Percentiles rank a stretch among this genome's conserved stretches.
Conservation (phyloP, 2,113 vertebrate genomes). For the Onychostoma macrolepis region DNA sequence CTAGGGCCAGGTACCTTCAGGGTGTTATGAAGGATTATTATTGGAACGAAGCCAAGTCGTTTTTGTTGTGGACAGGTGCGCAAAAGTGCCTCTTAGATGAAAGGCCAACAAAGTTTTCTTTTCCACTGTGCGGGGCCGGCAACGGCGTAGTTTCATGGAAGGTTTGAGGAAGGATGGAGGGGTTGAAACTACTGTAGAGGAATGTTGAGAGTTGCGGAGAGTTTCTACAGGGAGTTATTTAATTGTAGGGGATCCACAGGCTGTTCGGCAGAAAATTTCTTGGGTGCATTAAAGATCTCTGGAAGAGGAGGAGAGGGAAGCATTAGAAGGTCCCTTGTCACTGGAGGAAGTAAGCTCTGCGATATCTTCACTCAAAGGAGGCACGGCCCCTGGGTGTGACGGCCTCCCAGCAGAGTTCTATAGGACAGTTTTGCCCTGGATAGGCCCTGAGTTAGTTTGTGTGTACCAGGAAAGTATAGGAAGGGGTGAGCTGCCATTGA, state of each 20-base stretch:
- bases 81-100: background rate
- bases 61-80: background rate
- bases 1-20: background rate
- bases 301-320: no score
- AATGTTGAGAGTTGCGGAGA: background rate
- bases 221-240: background rate
- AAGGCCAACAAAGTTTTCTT: background rate
- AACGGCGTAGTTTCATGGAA: background rate
- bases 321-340: background rate
- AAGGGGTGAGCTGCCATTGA: background rate
- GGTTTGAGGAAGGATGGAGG: background rate
- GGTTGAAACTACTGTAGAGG: background rate
- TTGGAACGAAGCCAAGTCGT: background rate
- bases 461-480: background rate
- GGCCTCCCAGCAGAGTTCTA: slow-evolving; percentile 14
- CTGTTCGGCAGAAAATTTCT: background rate
- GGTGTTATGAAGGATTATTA: background rate
- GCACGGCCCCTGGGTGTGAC: background rate
- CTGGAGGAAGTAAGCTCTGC: background rate
- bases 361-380: background rate
- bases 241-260: background rate
- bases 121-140: background rate
- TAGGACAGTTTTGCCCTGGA: background rate
- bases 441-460: background rate
- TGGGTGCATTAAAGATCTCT: background rate